Conservation (phyloP, 2,797 vertebrate species). For the Notoglanidium macrostoma region DNA sequence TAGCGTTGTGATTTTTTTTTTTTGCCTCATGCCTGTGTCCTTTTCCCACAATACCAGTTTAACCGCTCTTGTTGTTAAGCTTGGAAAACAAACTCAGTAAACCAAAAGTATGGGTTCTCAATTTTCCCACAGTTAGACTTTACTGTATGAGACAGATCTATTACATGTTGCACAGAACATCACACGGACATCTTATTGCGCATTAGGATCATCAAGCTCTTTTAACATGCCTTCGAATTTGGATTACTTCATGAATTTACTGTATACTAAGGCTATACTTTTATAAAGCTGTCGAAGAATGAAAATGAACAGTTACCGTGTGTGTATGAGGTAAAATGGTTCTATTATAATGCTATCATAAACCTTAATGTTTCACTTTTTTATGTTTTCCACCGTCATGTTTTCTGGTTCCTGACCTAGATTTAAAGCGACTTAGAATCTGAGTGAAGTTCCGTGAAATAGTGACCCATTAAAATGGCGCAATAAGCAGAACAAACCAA, state of each 20-base stretch:
- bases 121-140: slow-evolving; percentile 1
- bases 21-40: not conserved
- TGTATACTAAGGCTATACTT: not conserved
- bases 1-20: not conserved
- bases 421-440: not conserved
- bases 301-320: not conserved
- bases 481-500: not conserved
- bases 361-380: not conserved
- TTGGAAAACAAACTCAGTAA: slow-evolving; percentile 31
- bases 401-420: not conserved
- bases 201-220: not conserved
- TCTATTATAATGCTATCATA: not conserved
- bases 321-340: not conserved
- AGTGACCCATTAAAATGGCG: not conserved
- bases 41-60: slow-evolving; percentile 28
- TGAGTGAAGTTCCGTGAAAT: not conserved
- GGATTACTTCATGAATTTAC: not conserved
- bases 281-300: not conserved
- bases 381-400: not conserved
- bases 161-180: not conserved
- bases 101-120: slow-evolving; percentile 19
- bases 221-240: not conserved
- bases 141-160: not conserved
- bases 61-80: slow-evolving; percentile 9
- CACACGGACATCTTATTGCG: not conserved